These are phyloP conservation scores for Apis florea DNA, from an alignment of 1,140 invertebrate species.

Conservation along the genomic window DNA sequence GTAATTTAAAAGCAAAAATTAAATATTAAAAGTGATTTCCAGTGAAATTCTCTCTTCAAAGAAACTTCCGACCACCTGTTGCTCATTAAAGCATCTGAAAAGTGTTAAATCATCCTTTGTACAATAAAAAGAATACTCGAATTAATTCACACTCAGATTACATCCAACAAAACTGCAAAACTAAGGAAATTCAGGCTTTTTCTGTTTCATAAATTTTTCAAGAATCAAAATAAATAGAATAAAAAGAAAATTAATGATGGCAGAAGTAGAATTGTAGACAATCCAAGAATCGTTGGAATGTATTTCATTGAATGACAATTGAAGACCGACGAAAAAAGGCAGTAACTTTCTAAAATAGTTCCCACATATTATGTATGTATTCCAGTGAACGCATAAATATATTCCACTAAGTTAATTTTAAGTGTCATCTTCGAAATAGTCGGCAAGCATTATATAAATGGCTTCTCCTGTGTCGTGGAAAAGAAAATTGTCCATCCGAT, in stretches of 20 bases:
- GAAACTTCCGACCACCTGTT: constrained; percentile 30
- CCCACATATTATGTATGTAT: constrained; percentile 20
- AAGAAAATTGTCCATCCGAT: neutral
- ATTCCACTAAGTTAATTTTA: constrained; percentile 30
- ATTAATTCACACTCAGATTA: neutral
- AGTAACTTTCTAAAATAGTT: constrained; percentile 23
- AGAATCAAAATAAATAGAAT: neutral
- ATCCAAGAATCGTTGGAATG: neutral
- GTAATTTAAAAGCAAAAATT: neutral
- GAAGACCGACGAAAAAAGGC: neutral
- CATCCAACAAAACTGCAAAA: too few relatives aligned
- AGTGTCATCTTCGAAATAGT: constrained; percentile 33
- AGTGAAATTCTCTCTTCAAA: neutral
- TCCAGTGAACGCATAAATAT: constrained; percentile 18
- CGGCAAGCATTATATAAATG: constrained; percentile 31
- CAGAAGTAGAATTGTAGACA: neutral
- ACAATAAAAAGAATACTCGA: neutral
- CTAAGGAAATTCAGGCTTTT: neutral
- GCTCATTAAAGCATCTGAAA: neutral
- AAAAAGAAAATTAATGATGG: too few relatives aligned
- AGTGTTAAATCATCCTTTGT: constrained; percentile 1
- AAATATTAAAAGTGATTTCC: neutral
- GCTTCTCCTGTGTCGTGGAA: neutral
- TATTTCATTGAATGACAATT: neutral
- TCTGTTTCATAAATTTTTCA: neutral